Evolutionary conservation across 2,888 invertebrate species (phyloP), one percentile per base, ranked within the genome.

Genomic region (Lathronympha strigana): DNA sequence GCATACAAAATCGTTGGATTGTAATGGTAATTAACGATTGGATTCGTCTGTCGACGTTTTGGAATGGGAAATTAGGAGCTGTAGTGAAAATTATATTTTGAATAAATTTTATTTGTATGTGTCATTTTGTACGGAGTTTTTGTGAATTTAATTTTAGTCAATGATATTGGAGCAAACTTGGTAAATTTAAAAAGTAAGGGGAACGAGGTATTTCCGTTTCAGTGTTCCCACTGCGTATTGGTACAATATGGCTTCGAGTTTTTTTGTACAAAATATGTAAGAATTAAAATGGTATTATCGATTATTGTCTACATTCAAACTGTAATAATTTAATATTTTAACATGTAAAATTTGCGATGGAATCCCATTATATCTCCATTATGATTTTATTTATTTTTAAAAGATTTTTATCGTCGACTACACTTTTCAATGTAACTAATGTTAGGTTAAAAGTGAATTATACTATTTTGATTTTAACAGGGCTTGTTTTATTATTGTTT

Each of bases 391-490:
- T 74, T 57, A 60, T 62, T 64, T 38, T 47, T 45, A 60, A 49
- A 55, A 43, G 15, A 40, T 62, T 66, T 49, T 19, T 55, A 38
- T 45, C 28, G 13, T 3, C 28, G 28, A 17, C n/a, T 28, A 17
- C 13, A 11, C 38, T 36, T 45, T n/a, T 53, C 47, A 17, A 60
- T 73, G 71, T 76, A 74, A 71, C 67, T 71, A 72, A 71, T 68
- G 73, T 77, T 81, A 79, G 77, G 81, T 82, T 82, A 73, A 81
- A 80, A 80, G 76, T 76, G 78, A 84, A 82, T 71, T 86, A 87
- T 82, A 85, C 79, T 79, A 84, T 80, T 82, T 83, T 83, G 83
- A 85, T 84, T 85, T 84, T 83, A 82, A 75, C 81, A 80, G 49
- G 33, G 43, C 23, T 75, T 61, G 72, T 76, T 76, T 79, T 73